Conservation (phyloP, 2,797 vertebrate species). For the Peromyscus aztecus region DNA sequence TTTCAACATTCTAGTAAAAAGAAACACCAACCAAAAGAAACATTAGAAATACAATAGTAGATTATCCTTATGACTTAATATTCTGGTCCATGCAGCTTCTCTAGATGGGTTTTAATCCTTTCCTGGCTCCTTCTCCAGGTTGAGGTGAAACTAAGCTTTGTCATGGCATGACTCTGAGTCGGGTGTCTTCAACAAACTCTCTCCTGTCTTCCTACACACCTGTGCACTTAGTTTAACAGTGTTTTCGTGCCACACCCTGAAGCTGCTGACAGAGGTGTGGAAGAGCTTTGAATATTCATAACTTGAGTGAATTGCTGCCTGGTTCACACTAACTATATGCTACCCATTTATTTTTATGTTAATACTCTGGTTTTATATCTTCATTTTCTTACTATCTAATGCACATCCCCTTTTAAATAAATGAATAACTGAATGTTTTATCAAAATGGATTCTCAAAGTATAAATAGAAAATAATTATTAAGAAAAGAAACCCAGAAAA, state of each 20-base stretch:
- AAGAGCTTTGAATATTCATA: constrained; percentile 5
- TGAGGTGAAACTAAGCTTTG: not conserved
- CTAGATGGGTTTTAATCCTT: not conserved
- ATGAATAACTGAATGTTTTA: not conserved
- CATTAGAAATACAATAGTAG: not conserved
- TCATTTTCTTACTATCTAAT: not conserved
- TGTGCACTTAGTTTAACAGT: not conserved
- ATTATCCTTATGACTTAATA: not conserved
- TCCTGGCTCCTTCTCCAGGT: not conserved
- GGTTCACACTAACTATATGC: not conserved
- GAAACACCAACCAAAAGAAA: not conserved
- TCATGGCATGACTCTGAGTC: not conserved
- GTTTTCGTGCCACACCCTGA: not conserved
- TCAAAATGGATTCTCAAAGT: not conserved
- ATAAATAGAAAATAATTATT: not conserved
- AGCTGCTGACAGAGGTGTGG: not conserved
- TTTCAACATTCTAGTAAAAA: constrained; percentile 41
- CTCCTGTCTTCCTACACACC: not conserved
- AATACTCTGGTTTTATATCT: not conserved
- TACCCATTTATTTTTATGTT: not conserved
- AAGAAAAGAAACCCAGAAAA: constrained; percentile 30
- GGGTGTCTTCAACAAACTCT: not conserved
- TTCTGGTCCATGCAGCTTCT: not conserved
- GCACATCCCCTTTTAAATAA: not conserved
- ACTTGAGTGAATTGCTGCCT: not conserved